Percentiles rank a stretch among this genome's conserved stretches.
phyloP scores from a whole-genome alignment of 2,113 vertebrate species.

The Pachypanchax playfairii region DNA sequence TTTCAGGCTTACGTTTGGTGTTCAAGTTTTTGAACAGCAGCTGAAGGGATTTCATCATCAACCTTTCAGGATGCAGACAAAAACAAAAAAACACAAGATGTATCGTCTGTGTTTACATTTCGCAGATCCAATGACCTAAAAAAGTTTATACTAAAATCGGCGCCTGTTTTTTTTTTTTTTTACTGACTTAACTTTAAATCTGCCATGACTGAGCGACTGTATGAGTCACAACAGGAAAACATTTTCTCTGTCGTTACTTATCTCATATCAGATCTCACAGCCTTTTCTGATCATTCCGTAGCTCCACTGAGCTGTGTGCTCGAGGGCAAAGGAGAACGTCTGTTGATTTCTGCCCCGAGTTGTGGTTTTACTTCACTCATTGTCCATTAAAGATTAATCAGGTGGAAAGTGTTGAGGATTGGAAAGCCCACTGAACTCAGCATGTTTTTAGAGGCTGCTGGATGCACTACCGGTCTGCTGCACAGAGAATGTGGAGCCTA shows the following conservation, averaged over 20 bases:
- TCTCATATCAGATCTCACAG: constrained; percentile 19
- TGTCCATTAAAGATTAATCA: constrained; percentile 71
- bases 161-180: background rate
- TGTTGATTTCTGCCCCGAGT: constrained; percentile 39
- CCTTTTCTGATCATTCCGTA: constrained; percentile 20
- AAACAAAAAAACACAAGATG: constrained; percentile 41
- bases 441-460: constrained; percentile 61
- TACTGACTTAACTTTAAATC: constrained; percentile 14
- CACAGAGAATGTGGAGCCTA: constrained; percentile 55
- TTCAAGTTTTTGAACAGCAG: constrained; percentile 31
- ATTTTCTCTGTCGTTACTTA: constrained; percentile 4
- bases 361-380: constrained; percentile 47
- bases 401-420: constrained; percentile 55
- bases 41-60: constrained; percentile 44
- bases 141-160: background rate
- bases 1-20: constrained; percentile 16
- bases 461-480: constrained; percentile 41
- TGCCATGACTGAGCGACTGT: background rate
- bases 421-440: constrained; percentile 29
- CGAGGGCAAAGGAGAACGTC: constrained; percentile 3
- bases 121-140: background rate
- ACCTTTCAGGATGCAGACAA: constrained; percentile 28
- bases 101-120: constrained; percentile 19
- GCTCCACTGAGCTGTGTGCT: constrained; percentile 16
- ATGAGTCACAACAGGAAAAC: constrained; percentile 8